Percentiles rank a stretch among this genome's conserved stretches.
These are phyloP conservation scores for Corella eumyota DNA, from an alignment of 23 tunicate species.

Conservation along the genomic window DNA sequence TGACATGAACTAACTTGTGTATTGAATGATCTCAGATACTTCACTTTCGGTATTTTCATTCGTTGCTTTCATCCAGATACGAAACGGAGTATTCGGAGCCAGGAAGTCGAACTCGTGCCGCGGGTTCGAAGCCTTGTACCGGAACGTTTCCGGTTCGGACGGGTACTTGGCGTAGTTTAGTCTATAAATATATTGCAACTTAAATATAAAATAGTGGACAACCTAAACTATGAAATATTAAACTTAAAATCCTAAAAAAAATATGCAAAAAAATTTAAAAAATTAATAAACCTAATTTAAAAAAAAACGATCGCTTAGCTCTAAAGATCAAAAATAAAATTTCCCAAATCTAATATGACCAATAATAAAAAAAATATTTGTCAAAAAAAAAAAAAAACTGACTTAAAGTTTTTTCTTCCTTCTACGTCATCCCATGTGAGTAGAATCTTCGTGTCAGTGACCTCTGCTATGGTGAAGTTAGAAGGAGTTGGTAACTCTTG, in stretches of 20 bases:
- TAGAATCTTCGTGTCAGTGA: constrained; percentile 41
- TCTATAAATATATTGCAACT: not conserved
- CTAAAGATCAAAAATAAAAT: no score
- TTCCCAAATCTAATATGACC: no score
- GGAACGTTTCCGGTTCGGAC: constrained; percentile 15
- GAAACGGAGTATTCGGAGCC: constrained; percentile 32
- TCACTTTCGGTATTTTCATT: constrained; percentile 60
- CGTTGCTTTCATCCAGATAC: constrained; percentile 52
- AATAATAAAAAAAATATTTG: no score
- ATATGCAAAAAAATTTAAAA: no score
- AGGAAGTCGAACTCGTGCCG: constrained; percentile 13
- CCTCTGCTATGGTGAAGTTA: constrained; percentile 44
- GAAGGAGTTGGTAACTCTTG: constrained; percentile 57
- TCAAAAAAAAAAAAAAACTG: no score
- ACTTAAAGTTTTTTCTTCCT: constrained; percentile 50
- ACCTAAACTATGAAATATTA: no score
- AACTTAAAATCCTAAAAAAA: no score
- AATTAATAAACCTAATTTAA: no score
- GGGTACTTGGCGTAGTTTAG: constrained; percentile 1
- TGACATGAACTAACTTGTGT: constrained; percentile 76
- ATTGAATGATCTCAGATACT: constrained; percentile 7
- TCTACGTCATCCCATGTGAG: constrained; percentile 61
- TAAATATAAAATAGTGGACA: not conserved
- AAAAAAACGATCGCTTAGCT: no score
- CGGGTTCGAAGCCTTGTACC: constrained; percentile 6